Evolutionary conservation across 2,888 invertebrate species (phyloP).

Genomic region (Leucophora obtusa): DNA sequence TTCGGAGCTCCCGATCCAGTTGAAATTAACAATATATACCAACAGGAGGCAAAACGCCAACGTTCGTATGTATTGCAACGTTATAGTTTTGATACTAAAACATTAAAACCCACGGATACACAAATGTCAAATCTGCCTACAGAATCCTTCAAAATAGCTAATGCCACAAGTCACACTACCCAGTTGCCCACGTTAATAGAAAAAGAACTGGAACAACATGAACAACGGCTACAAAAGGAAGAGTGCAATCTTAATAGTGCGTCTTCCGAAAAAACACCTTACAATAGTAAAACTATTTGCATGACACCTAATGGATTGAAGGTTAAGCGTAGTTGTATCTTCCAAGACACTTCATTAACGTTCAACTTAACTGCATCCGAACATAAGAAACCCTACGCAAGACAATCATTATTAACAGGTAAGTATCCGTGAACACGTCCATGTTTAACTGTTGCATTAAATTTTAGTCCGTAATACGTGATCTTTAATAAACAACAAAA

Average conservation of each 20-base stretch:
- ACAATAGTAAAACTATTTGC: conserved; percentile 7
- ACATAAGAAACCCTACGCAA: conserved; percentile 53
- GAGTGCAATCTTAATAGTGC: conserved; percentile 10
- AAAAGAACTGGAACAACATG: conserved; percentile 49
- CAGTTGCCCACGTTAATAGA: conserved; percentile 52
- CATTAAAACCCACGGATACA: background rate
- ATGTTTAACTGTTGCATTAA: too few relatives aligned
- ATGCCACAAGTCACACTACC: conserved; percentile 9
- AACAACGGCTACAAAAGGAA: conserved; percentile 30
- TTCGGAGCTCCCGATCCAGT: conserved; percentile 56
- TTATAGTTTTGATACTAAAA: conserved; percentile 39
- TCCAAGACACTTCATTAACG: background rate
- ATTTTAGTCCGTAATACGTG: too few relatives aligned
- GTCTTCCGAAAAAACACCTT: conserved; percentile 5
- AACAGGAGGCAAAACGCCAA: conserved; percentile 47
- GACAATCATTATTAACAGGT: conserved; percentile 57
- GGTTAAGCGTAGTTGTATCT: conserved; percentile 10
- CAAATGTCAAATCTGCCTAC: background rate
- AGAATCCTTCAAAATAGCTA: background rate
- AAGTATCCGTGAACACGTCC: background rate
- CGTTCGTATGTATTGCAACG: conserved; percentile 42
- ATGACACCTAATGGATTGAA: background rate
- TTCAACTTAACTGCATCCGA: conserved; percentile 7
- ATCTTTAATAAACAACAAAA: too few relatives aligned
- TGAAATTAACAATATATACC: conserved; percentile 50